phyloP scores from a whole-genome alignment of 2,113 vertebrate species.

The Trachemys scripta region DNA sequence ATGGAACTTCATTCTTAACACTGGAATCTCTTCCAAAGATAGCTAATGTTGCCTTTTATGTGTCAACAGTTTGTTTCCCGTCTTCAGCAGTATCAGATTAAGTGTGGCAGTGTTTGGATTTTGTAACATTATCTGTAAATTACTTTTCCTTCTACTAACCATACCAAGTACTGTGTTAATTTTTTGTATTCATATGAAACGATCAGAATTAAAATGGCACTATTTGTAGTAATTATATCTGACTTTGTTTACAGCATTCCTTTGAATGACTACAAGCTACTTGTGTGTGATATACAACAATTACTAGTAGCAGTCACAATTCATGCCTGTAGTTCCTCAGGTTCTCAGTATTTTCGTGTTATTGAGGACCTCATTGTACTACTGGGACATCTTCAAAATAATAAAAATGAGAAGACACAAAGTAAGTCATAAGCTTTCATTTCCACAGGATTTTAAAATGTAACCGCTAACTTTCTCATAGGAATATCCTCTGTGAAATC shows the following conservation, averaged over 20 bases:
- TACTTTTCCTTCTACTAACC: neutral
- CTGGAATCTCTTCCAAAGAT: neutral
- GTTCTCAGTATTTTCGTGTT: conserved; percentile 97
- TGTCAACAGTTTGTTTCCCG: neutral
- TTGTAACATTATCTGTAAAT: neutral
- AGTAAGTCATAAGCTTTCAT: conserved; percentile 83
- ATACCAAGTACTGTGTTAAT: neutral
- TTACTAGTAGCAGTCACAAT: conserved; percentile 94
- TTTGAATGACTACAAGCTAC: conserved; percentile 91
- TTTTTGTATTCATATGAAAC: neutral
- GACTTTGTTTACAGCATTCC: conserved; percentile 86
- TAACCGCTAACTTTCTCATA: neutral
- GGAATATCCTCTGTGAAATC: too few relatives aligned
- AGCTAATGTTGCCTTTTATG: neutral
- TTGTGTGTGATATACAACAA: conserved; percentile 96
- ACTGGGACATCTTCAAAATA: conserved; percentile 94
- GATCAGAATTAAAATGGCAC: neutral
- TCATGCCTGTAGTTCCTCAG: conserved; percentile 97
- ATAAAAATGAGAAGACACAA: conserved; percentile 91
- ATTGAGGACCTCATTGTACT: conserved; percentile 97
- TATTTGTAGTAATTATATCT: conserved; percentile 56
- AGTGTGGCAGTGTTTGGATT: neutral
- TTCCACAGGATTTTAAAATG: conserved; percentile 12
- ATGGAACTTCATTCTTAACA: neutral
- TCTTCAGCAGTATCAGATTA: neutral